Conservation (phyloP, 2,113 vertebrate genomes). For the Thymallus thymallus region DNA sequence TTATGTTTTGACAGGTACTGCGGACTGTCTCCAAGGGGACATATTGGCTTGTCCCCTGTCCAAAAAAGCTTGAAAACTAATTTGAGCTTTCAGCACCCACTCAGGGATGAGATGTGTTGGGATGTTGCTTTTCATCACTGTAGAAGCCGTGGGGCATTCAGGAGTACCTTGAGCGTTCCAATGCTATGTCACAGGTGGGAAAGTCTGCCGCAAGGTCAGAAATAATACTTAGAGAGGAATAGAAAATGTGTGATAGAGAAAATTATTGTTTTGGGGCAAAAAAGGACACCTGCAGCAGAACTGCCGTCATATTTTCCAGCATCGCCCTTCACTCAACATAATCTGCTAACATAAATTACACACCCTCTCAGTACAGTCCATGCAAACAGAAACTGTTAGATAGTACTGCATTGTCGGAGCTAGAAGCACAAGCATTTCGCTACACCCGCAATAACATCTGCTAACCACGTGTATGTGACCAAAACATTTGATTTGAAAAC, state of each 20-base stretch:
- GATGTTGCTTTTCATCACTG: neutral
- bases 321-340: too few relatives aligned
- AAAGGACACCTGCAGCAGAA: too few relatives aligned
- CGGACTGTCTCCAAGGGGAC: neutral
- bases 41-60: neutral
- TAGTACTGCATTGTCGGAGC: too few relatives aligned
- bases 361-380: too few relatives aligned
- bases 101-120: neutral
- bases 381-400: too few relatives aligned
- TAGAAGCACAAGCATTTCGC: too few relatives aligned
- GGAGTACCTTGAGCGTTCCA: neutral
- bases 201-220: neutral
- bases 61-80: neutral
- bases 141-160: neutral
- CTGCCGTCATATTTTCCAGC: too few relatives aligned
- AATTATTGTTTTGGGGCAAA: neutral
- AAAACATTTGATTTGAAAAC: too few relatives aligned
- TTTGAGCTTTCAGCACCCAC: neutral
- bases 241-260: neutral
- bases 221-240: neutral
- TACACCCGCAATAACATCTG: too few relatives aligned
- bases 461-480: too few relatives aligned
- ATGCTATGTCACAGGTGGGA: neutral
- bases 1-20: neutral
- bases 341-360: too few relatives aligned